These are phyloP conservation scores for Solea senegalensis DNA, from an alignment of 2,113 vertebrate species.

Conservation along the genomic window DNA sequence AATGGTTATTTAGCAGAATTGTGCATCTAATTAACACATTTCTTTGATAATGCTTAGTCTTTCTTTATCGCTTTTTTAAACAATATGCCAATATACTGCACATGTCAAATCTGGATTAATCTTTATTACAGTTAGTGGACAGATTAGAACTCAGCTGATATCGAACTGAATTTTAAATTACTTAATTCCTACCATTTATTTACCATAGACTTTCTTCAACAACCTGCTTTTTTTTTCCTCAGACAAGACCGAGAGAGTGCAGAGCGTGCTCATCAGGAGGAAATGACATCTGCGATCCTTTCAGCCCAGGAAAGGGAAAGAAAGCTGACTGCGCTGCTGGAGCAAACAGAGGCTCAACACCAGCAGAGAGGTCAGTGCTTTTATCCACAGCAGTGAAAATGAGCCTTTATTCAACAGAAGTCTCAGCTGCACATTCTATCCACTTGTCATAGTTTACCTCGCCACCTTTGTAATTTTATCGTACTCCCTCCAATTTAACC, in stretches of 20 bases:
- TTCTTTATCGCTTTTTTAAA: too few species aligned
- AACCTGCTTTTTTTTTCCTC: slow-evolving; percentile 1
- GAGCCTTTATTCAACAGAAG: too few species aligned
- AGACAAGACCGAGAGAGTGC: slow-evolving; percentile 90
- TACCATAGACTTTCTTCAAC: too few species aligned
- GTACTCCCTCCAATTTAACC: not conserved
- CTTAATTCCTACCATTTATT: too few species aligned
- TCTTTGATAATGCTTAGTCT: not conserved
- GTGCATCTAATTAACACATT: not conserved
- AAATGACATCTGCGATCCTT: slow-evolving; percentile 85
- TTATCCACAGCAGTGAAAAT: not conserved
- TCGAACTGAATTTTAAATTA: not conserved
- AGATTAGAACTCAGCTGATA: not conserved
- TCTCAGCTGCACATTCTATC: not conserved
- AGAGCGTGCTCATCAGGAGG: slow-evolving; percentile 83
- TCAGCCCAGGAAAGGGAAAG: slow-evolving; percentile 87
- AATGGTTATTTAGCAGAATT: slow-evolving; percentile 3
- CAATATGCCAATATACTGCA: too few species aligned
- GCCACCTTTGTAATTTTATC: not conserved
- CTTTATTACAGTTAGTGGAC: not conserved
- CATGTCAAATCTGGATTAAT: too few species aligned
- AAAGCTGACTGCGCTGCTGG: slow-evolving; percentile 89
- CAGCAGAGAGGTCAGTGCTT: slow-evolving; percentile 88
- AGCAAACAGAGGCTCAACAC: slow-evolving; percentile 91
- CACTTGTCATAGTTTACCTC: not conserved